Base-by-base conservation (phyloP, 2,888 invertebrate species). In the Cactoblastis cactorum region DNA sequence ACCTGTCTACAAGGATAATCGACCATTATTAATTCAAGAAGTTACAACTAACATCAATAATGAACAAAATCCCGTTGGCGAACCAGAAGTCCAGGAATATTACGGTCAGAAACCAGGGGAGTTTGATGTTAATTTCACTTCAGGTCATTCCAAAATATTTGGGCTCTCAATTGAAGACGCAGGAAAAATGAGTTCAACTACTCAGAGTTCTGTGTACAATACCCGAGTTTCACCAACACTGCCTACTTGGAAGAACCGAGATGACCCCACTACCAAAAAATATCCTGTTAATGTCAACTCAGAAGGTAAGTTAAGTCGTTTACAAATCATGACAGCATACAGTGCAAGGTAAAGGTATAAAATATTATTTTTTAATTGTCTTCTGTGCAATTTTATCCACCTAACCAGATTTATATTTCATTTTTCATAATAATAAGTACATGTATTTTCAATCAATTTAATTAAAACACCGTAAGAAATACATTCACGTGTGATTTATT, bases 181-280 rank as follows among this genome's bases (percentile, higher is more conserved):
- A 51, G 91, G 88, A 56, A 87, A 88, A 50, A 86, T 85, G 74
- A 77, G 75, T 56, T 77, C 90, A 11, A 91, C 91, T 0, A 91
- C 91, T 6, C 90, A 86, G 63, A 86, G 83, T 52, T 84, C 89
- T 14, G 50, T 83, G 1, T 90, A 90, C 58, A 85, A 87, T 54
- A 90, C 91, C 0, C 81, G 90, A 60, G 93, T 93, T 0, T 93
- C 92, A 8, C 93, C 93, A n/a, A 93, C 93, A 2, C 78, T 93
- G 14, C 93, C 93, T 0, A 80, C 87, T 0, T 90, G 91, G 66
- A 80, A 83, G 24, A 84, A 84, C 51, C 65, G 73, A 41, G 82
- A 82, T 54, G 83, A 83, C 53, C 67, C 82, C 17, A 87, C 86
- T 1, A 88, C 86, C 19, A 85, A 81, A 75, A 84, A 84, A 51